These are phyloP conservation scores for Spatulosminthurus flaviceps DNA, from an alignment of 2,888 invertebrate species.

Conservation along the genomic window DNA sequence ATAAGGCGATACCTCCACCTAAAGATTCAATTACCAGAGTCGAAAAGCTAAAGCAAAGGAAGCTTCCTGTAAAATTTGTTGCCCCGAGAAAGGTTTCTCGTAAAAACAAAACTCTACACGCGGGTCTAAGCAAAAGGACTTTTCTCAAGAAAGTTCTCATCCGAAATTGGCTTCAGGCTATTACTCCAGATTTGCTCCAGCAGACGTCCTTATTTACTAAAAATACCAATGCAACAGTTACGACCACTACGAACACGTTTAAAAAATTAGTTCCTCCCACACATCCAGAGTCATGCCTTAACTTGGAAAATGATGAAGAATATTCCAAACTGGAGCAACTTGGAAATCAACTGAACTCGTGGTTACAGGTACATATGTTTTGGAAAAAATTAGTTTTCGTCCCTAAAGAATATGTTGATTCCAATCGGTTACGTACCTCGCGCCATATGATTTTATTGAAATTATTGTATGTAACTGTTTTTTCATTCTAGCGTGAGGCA, in stretches of 20 bases:
- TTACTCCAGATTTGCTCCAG: background rate
- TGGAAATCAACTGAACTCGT: background rate
- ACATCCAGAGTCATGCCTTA: background rate
- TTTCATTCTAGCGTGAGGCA: no score
- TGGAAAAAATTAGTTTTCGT: no score
- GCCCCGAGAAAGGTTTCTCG: background rate
- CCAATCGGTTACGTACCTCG: no score
- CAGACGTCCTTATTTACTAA: background rate
- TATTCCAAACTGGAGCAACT: background rate
- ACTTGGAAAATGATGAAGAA: background rate
- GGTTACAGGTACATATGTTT: background rate
- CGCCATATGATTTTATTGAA: no score
- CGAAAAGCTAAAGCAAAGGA: background rate
- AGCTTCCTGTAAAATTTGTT: background rate
- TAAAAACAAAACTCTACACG: background rate
- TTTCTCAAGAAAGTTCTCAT: background rate
- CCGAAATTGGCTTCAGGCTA: background rate
- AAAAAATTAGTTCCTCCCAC: no score
- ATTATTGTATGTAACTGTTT: no score
- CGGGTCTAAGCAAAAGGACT: background rate
- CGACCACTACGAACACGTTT: background rate
- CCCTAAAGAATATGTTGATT: no score
- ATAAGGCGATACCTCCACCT: no score
- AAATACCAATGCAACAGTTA: background rate
- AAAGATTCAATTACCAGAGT: background rate